Evolutionary conservation across 2,797 vertebrate species (phyloP).

Genomic region (Ptychadena robeensis): DNA sequence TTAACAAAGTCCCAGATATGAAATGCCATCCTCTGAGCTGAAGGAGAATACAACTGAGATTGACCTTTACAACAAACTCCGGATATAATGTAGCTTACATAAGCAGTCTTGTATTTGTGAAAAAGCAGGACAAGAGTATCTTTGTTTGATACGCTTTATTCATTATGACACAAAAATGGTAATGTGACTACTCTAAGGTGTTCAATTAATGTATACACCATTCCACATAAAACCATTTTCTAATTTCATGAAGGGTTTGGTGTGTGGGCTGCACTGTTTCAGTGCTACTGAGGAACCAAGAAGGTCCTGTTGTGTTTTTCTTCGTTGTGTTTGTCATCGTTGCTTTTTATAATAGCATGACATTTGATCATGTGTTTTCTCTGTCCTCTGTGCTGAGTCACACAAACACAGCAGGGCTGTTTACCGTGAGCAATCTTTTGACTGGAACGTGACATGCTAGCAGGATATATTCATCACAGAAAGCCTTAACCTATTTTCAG

Average conservation of each 20-base stretch:
- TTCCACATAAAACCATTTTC: background rate
- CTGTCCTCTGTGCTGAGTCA: constrained; percentile 44
- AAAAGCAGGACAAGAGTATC: background rate
- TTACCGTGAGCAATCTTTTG: constrained; percentile 39
- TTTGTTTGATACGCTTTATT: background rate
- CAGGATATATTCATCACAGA: background rate
- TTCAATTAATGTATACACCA: background rate
- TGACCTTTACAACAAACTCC: background rate
- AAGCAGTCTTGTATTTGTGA: background rate
- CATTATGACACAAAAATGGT: no score
- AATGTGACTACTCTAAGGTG: background rate
- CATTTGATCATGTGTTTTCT: constrained; percentile 19
- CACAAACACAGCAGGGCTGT: constrained; percentile 38
- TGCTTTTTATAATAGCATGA: constrained; percentile 31
- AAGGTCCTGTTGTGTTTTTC: constrained; percentile 6
- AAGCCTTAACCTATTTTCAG: background rate
- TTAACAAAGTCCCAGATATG: no score
- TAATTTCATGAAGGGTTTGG: background rate
- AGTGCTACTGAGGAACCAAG: background rate
- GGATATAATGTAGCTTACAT: background rate
- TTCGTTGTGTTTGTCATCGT: background rate
- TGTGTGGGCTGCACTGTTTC: background rate
- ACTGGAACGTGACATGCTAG: constrained; percentile 22
- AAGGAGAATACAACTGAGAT: no score
- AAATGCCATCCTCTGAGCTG: no score